Conservation (phyloP, 1,140 invertebrate genomes). For the Hyles euphorbiae region DNA sequence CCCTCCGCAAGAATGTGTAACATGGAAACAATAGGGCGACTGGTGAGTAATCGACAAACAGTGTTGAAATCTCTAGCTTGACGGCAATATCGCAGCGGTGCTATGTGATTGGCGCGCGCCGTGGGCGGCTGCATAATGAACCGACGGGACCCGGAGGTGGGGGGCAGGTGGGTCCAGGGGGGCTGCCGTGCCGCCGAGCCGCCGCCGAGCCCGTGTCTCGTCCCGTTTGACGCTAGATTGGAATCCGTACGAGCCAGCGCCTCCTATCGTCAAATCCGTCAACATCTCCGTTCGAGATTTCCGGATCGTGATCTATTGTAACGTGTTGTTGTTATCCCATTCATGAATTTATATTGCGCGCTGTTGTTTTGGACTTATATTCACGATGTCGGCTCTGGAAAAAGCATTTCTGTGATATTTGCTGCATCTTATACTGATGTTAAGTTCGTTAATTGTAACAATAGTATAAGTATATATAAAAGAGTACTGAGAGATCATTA, state of each 20-base stretch:
- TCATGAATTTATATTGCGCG: too few species aligned
- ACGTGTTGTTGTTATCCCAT: not conserved
- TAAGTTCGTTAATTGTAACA: too few species aligned
- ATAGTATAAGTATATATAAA: too few species aligned
- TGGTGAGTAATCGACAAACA: constrained; percentile 33
- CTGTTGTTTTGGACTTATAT: too few species aligned
- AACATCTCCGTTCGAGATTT: constrained; percentile 30
- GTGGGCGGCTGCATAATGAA: constrained; percentile 68
- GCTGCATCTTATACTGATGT: too few species aligned
- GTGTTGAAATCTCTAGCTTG: constrained; percentile 50
- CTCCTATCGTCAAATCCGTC: constrained; percentile 47
- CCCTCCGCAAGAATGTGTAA: too few species aligned
- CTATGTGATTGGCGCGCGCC: constrained; percentile 65
- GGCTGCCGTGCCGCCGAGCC: constrained; percentile 4
- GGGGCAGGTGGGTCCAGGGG: constrained; percentile 20
- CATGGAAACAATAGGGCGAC: too few species aligned
- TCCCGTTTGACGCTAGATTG: constrained; percentile 43
- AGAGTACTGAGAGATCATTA: too few species aligned
- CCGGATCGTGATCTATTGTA: constrained; percentile 17
- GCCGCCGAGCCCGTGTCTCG: constrained; percentile 19
- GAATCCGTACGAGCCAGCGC: constrained; percentile 40
- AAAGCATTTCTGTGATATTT: too few species aligned
- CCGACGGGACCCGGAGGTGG: constrained; percentile 26
- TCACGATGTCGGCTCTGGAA: too few species aligned
- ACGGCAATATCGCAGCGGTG: constrained; percentile 61